Evolutionary conservation across 2,797 vertebrate genomes (phyloP), one percentile per base, ranked within the genome.

Genomic region (Crotalus adamanteus): DNA sequence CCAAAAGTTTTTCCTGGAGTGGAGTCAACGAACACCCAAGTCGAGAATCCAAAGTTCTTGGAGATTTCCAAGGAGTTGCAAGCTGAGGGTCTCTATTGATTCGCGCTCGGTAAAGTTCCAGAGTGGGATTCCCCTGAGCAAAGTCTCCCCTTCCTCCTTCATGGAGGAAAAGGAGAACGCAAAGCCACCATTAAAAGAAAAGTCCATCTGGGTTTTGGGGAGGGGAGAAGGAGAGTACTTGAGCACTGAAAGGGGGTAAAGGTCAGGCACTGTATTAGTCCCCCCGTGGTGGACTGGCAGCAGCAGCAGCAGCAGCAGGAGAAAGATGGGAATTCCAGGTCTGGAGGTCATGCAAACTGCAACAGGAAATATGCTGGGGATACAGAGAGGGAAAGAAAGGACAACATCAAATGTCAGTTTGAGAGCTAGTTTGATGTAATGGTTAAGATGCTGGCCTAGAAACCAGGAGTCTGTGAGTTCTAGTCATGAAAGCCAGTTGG

Each of bases 71-170:
- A 20, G 59, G 59, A 83, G 51, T 88, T 92, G 92, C 93, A 93
- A 92, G 90, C 89, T 93, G 94, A 94, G 96, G 95, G 95, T 91
- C 95, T 93, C 95, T 96, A 28, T 51, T 16, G 25, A 57, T 93
- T 85, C 59, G 91, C 56, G 57, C 69, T 88, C 60, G 13, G n/a
- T 51, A 31, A 61, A 57, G 94, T 92, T 89, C 91, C 93, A 56
- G 94, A 96, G 93, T 94, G 92, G 92, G 94, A 95, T 92, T 96
- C 95, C 96, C 97, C 96, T 96, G 96, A 97, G 96, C 94, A 94
- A 97, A 94, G 93, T 94, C 92, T 95, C 96, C 96, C 96, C 94
- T 93, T 90, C 95, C 95, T 94, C 94, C 96, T 96, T 94, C 93
- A 90, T 88, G 92, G 91, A 92, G 93, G 87, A 16, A 93, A 93